Evolutionary conservation across 64 coral and sea anemone genomes (phyloP).

Genomic region (Montipora sp.): DNA sequence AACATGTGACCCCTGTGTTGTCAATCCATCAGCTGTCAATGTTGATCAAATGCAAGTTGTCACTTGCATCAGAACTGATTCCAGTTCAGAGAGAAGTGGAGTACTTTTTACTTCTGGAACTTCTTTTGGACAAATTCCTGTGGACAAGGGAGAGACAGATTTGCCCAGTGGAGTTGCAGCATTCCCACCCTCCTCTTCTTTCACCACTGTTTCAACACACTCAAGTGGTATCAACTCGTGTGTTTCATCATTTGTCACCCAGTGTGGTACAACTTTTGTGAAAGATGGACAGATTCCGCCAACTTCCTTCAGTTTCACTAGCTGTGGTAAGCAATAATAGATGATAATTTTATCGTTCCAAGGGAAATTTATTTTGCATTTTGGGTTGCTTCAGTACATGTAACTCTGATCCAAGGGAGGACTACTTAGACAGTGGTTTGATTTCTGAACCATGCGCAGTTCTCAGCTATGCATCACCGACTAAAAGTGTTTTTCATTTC

Average conservation of each 20-base stretch:
- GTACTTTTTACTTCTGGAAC: not conserved
- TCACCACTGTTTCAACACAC: not conserved
- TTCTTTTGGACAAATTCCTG: not conserved
- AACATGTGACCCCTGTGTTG: not conserved
- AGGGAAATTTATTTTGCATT: not conserved
- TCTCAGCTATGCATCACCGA: too few species aligned
- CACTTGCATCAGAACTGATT: not conserved
- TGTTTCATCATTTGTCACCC: not conserved
- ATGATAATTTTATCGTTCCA: not conserved
- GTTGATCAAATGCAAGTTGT: not conserved
- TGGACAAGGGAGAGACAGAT: not conserved
- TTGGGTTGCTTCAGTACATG: not conserved
- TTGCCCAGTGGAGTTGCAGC: not conserved
- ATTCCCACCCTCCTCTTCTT: not conserved
- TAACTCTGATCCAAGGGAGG: too few species aligned
- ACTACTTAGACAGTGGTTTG: too few species aligned
- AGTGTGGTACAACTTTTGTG: not conserved
- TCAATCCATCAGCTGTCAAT: not conserved
- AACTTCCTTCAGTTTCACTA: not conserved
- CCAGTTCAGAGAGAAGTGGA: not conserved
- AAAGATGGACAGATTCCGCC: not conserved
- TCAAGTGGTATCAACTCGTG: not conserved
- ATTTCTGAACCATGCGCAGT: too few species aligned
- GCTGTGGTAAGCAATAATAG: not conserved
- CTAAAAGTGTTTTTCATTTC: too few species aligned